A percentile compares a stretch with the other conserved stretches of the same genome.
phyloP scores from a whole-genome alignment of 2,113 vertebrate species.

The Microtus pennsylvanicus region DNA sequence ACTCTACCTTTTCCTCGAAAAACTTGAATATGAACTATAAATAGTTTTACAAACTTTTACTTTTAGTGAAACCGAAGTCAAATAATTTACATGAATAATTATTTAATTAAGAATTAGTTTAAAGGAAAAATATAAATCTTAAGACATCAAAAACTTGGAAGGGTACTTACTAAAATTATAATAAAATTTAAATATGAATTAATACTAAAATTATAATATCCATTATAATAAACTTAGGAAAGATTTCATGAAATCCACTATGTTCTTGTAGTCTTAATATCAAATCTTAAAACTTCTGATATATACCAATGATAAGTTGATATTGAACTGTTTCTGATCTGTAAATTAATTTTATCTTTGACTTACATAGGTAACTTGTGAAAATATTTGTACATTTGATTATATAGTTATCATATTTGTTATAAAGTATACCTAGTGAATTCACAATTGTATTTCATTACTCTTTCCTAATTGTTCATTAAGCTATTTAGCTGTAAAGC shows the following conservation, averaged over 20 bases:
- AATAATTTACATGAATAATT: background rate
- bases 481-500: slow-evolving; percentile 84
- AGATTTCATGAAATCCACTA: background rate
- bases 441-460: slow-evolving; percentile 84
- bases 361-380: background rate
- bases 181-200: slow-evolving; percentile 44
- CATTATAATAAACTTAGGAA: slow-evolving; percentile 27
- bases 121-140: background rate
- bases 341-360: slow-evolving; percentile 41
- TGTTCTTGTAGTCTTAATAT: background rate
- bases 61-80: slow-evolving; percentile 33
- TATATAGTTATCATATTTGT: slow-evolving; percentile 77
- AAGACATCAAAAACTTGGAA: background rate
- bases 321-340: background rate
- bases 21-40: background rate
- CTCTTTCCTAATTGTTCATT: slow-evolving; percentile 79
- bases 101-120: slow-evolving; percentile 34
- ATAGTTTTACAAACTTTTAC: slow-evolving; percentile 50
- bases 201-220: background rate
- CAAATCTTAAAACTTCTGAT: slow-evolving; percentile 34
- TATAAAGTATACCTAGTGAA: slow-evolving; percentile 83
- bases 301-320: slow-evolving; percentile 12
- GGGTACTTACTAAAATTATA: background rate
- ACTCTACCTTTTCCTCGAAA: slow-evolving; percentile 23
- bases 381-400: slow-evolving; percentile 67